Conservation (phyloP, 1,140 invertebrate genomes). For the Drosophila takahashii region DNA sequence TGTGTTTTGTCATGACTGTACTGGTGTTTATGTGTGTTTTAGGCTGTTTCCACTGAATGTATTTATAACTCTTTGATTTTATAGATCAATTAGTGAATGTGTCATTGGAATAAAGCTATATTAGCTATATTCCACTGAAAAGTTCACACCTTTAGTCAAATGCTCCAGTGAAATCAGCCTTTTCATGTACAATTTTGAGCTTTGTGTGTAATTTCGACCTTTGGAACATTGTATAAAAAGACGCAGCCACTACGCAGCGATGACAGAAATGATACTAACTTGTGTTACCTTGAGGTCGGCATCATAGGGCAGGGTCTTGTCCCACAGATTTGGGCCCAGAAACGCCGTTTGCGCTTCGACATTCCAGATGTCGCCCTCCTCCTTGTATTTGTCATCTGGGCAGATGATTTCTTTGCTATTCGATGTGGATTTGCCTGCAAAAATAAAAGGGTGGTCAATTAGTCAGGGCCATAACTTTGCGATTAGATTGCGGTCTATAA, state of each 20-base stretch:
- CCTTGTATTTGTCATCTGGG: slow-evolving; percentile 92
- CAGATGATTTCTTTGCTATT: slow-evolving; percentile 87
- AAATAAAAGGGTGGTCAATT: slow-evolving; percentile 6
- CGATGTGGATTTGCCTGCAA: slow-evolving; percentile 87
- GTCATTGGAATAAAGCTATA: background rate
- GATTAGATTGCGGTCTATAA: slow-evolving; percentile 9
- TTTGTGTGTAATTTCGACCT: slow-evolving; percentile 29
- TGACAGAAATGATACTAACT: slow-evolving; percentile 86
- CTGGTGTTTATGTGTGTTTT: slow-evolving; percentile 15
- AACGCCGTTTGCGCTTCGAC: slow-evolving; percentile 96
- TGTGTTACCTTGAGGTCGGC: slow-evolving; percentile 96
- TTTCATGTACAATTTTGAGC: slow-evolving; percentile 18
- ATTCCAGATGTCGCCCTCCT: slow-evolving; percentile 93
- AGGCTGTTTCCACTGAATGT: background rate
- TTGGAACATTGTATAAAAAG: slow-evolving; percentile 34
- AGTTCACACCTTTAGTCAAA: background rate
- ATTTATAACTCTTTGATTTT: background rate
- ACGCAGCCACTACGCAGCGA: slow-evolving; percentile 85
- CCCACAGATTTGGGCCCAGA: slow-evolving; percentile 97
- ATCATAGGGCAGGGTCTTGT: slow-evolving; percentile 95
- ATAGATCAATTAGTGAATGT: background rate
- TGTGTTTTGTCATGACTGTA: slow-evolving; percentile 54
- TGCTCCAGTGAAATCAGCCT: background rate
- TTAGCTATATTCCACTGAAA: background rate
- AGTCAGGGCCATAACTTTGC: slow-evolving; percentile 13